These are phyloP conservation scores for Eutrigla gurnardus DNA, from an alignment of 2,797 vertebrate genomes.

Conservation along the genomic window DNA sequence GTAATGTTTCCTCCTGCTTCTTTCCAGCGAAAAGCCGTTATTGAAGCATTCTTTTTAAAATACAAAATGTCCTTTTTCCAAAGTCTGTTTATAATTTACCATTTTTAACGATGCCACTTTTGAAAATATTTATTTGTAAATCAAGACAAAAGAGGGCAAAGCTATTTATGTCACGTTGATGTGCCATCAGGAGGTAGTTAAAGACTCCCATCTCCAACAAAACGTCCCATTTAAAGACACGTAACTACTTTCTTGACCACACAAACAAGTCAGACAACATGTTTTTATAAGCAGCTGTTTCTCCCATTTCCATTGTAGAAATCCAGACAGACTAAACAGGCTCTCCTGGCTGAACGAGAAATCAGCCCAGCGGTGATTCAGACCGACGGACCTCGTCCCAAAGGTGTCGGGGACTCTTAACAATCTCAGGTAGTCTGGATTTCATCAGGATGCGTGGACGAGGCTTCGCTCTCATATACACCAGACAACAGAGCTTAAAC, in stretches of 20 bases:
- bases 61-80: too few species aligned
- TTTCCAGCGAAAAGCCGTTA: background rate
- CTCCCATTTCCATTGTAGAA: constrained; percentile 23
- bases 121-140: background rate
- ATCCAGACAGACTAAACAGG: constrained; percentile 47
- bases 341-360: constrained; percentile 47
- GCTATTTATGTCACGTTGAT: background rate
- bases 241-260: background rate
- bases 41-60: too few species aligned
- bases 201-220: background rate
- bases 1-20: background rate
- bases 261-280: constrained; percentile 1
- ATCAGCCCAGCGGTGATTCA: constrained; percentile 30
- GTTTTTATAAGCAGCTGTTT: constrained; percentile 8
- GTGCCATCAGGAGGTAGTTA: background rate
- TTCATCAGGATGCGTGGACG: constrained; percentile 58
- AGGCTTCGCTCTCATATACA: constrained; percentile 54
- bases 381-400: constrained; percentile 20
- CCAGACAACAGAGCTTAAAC: background rate
- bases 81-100: background rate
- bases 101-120: background rate
- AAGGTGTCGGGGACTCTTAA: constrained; percentile 41
- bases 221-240: background rate
- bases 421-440: constrained; percentile 67
- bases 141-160: background rate